Evolutionary conservation across 2,113 vertebrate species (phyloP).

Genomic region (Podarcis raffonei): DNA sequence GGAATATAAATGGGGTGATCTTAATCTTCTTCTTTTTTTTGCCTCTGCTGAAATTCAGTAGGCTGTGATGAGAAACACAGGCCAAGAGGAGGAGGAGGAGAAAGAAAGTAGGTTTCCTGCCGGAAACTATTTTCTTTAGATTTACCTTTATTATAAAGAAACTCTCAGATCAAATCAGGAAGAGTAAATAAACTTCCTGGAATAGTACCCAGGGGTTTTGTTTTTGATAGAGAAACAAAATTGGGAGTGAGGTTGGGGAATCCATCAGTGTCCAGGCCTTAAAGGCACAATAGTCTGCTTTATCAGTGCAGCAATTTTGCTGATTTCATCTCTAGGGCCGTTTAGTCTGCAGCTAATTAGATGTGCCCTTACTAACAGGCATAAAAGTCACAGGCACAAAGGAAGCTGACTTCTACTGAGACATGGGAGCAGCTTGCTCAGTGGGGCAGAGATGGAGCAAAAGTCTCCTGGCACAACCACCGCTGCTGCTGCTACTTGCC

Average conservation of each 20-base stretch:
- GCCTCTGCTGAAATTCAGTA: slow-evolving; percentile 52
- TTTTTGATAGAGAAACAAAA: background rate
- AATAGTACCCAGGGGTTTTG: slow-evolving; percentile 1
- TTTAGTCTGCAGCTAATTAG: slow-evolving; percentile 44
- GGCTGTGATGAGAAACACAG: background rate
- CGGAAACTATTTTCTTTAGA: slow-evolving; percentile 10
- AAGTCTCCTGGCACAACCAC: too few relatives aligned
- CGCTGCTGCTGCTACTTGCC: too few relatives aligned
- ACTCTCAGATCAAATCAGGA: background rate
- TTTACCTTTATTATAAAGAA: background rate
- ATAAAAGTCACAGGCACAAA: slow-evolving; percentile 23
- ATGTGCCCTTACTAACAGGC: slow-evolving; percentile 30
- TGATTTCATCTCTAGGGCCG: slow-evolving; percentile 35
- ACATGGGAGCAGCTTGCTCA: too few relatives aligned
- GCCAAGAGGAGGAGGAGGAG: background rate
- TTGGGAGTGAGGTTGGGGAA: background rate
- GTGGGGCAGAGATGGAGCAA: too few relatives aligned
- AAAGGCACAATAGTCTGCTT: slow-evolving; percentile 19
- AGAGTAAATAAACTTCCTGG: fast-evolving
- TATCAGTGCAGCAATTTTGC: slow-evolving; percentile 23
- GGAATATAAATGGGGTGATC: background rate
- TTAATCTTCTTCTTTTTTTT: background rate
- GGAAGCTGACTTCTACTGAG: too few relatives aligned
- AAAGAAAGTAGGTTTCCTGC: background rate
- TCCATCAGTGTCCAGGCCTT: background rate